Conservation (phyloP, 2,797 vertebrate genomes). For the Pseudomugil tenellus region DNA sequence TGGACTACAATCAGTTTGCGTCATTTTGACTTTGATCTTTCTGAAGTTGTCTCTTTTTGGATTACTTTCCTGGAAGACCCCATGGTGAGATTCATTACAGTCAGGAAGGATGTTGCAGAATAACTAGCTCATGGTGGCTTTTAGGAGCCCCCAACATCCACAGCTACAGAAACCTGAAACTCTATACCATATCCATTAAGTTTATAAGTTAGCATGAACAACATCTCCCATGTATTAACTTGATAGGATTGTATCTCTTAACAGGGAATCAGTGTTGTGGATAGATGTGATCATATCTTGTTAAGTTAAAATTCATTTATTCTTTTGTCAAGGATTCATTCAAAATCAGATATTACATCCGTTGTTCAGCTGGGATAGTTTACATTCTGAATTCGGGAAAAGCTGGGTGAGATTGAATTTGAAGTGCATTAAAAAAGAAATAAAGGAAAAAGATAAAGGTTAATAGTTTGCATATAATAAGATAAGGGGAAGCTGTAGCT, state of each 20-base stretch:
- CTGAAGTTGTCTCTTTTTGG: constrained; percentile 53
- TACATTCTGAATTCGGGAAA: background rate
- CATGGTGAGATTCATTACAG: constrained; percentile 76
- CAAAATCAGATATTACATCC: background rate
- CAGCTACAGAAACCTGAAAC: constrained; percentile 77
- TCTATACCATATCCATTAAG: constrained; percentile 73
- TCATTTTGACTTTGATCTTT: constrained; percentile 34
- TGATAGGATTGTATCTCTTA: constrained; percentile 63
- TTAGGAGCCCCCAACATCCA: constrained; percentile 68
- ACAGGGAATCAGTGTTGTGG: constrained; percentile 49
- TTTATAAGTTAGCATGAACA: constrained; percentile 58
- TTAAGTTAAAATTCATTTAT: background rate
- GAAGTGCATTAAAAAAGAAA: too few relatives aligned
- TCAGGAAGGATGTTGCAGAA: constrained; percentile 64
- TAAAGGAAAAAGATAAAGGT: background rate
- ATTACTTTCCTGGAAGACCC: constrained; percentile 60
- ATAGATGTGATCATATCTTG: constrained; percentile 24
- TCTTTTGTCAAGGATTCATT: constrained; percentile 13
- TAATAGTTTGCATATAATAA: too few relatives aligned
- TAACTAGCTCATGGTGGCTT: constrained; percentile 69
- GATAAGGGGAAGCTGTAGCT: too few relatives aligned
- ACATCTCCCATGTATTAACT: constrained; percentile 62
- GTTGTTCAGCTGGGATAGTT: background rate
- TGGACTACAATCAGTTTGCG: constrained; percentile 6
- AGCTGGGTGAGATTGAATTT: background rate